phyloP scores from a whole-genome alignment of 2,797 vertebrate genomes.

The Gallinago nigripennis region DNA sequence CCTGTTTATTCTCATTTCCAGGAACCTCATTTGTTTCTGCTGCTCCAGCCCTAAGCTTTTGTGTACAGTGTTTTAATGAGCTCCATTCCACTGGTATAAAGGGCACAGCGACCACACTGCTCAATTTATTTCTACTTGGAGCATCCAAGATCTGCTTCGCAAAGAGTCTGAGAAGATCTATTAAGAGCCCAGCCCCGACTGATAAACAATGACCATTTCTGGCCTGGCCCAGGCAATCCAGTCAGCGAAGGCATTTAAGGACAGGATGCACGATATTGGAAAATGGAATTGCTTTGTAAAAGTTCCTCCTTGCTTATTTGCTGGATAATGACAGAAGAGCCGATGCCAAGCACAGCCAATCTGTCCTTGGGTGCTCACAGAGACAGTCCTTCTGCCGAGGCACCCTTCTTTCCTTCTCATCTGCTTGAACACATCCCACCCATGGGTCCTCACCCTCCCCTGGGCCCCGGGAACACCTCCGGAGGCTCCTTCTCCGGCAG shows the following conservation, averaged over 20 bases:
- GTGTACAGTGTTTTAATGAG: not conserved
- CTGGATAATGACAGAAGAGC: slow-evolving; percentile 21
- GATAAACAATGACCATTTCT: slow-evolving; percentile 8
- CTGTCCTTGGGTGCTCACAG: not conserved
- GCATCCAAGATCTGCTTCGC: not conserved
- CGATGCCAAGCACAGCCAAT: not conserved
- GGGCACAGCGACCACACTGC: not conserved
- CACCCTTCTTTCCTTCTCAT: not conserved
- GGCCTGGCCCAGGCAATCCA: not conserved
- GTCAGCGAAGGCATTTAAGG: slow-evolving; percentile 45
- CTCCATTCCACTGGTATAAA: not conserved
- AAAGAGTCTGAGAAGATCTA: slow-evolving; percentile 11
- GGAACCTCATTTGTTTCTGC: not conserved
- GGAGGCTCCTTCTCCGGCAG: not conserved
- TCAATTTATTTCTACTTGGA: slow-evolving; percentile 4
- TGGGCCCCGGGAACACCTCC: not conserved
- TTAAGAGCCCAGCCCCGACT: not conserved
- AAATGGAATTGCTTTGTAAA: slow-evolving; percentile 45
- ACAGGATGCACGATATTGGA: not conserved
- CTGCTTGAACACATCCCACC: not conserved
- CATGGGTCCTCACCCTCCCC: not conserved
- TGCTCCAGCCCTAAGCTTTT: not conserved
- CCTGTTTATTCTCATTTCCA: not conserved
- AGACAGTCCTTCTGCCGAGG: not conserved
- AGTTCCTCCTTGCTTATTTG: slow-evolving; percentile 31